Evolutionary conservation across 1,140 invertebrate genomes (phyloP), one percentile per base, ranked within the genome.

Genomic region (Drosophila watanabei): DNA sequence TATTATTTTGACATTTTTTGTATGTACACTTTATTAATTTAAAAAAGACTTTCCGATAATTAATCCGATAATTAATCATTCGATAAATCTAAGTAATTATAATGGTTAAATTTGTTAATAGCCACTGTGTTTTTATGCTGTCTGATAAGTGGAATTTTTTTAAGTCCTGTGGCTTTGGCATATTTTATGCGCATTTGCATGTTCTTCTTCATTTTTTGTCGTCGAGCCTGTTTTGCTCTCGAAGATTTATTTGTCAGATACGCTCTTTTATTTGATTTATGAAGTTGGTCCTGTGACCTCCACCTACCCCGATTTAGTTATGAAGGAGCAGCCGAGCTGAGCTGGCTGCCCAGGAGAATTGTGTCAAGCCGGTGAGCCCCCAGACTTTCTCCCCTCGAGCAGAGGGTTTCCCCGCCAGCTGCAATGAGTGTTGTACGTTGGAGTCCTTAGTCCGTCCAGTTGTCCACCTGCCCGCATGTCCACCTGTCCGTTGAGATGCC

Each of bases 191-290:
- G 79, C 60, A 85, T 85, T 85, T 85, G 73, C 79, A 82, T 73
- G 68, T 45, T 51, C 30, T 51, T 28, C n/a, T 24, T 41, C 13
- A 5, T 30, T 35, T 35, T 20, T 18, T 60, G 14, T n/a, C 24
- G 46, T 18, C 32, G 56, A 54, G 64, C 49, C 63, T 71, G 54
- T 70, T 54, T 75, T 49, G 46, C 45, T 61, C 60, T 30, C 61
- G 48, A 71, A 84, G 81, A 84, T 84, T 84, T 79, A 82, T 86
- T 70, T 81, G 75, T 62, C 66, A 82, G 82, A 84, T 85, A 73
- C 81, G 73, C 54, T 75, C 37, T 61, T 69, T 73, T 69, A 71
- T 59, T 81, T 85, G 82, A 85, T 85, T 85, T 85, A 85, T 85
- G 82, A 80, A 65, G 73, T 51, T 70, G 70, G 30, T 16, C 52